Percentiles rank a stretch among this genome's conserved stretches.
Conservation (phyloP, 2,888 invertebrate genomes). For the Cheilosia soror region DNA sequence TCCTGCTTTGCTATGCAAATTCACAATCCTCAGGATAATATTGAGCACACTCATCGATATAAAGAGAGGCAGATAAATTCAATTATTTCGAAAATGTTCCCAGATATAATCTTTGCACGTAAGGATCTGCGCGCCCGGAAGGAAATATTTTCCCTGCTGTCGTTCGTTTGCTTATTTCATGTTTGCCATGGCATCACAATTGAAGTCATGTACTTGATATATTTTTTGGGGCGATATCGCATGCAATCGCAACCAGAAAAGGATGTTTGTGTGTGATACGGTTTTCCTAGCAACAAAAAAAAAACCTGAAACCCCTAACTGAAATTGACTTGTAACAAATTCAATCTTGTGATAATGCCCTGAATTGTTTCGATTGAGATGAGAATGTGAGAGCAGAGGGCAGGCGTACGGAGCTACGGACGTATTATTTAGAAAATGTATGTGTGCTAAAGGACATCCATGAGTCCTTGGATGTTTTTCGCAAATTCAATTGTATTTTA, state of each 20-base stretch:
- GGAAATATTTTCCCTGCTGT: too few relatives aligned
- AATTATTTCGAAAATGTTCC: constrained; percentile 54
- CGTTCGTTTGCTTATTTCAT: constrained; percentile 44
- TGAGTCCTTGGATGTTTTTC: too few relatives aligned
- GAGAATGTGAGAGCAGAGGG: too few relatives aligned
- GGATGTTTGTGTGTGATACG: constrained; percentile 19
- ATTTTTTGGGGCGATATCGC: background rate
- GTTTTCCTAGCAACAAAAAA: constrained; percentile 12
- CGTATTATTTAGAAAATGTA: background rate
- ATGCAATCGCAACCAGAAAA: constrained; percentile 9
- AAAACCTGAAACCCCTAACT: constrained; percentile 34
- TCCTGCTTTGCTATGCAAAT: constrained; percentile 58
- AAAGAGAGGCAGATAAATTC: constrained; percentile 39
- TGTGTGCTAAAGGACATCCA: too few relatives aligned
- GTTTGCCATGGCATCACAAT: constrained; percentile 68
- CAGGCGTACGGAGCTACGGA: background rate
- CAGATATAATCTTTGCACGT: constrained; percentile 37
- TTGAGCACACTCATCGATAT: constrained; percentile 42
- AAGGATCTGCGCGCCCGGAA: constrained; percentile 4
- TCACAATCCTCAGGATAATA: constrained; percentile 46
- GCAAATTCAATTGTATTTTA: too few relatives aligned
- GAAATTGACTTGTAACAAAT: constrained; percentile 73
- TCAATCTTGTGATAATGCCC: constrained; percentile 63
- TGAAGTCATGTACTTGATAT: constrained; percentile 52
- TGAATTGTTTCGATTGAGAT: constrained; percentile 47